Evolutionary conservation across 92 coral and sea anemone genomes (phyloP), one percentile per base, ranked within the genome.

Genomic region (Anthopleura xanthogrammica): DNA sequence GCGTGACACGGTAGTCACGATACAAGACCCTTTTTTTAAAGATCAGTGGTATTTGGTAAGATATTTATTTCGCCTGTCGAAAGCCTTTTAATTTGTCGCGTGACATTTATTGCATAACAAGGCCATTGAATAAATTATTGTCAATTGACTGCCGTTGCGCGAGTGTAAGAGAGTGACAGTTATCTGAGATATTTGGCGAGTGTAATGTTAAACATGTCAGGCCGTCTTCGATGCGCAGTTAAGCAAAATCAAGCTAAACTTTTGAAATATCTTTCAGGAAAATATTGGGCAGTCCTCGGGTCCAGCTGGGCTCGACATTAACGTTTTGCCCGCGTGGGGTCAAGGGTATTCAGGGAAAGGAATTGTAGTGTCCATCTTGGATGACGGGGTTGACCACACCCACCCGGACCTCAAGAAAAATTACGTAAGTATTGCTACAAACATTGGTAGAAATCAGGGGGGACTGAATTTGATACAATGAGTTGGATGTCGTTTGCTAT

Each of bases 1-100:
- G 81, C 95, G 86, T 65, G 98, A 93, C 82, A 85, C 62, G 77
- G 95, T 89, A 19, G 90, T 93, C 79, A 90, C 89, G 8, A 85
- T 93, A 85, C 90, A 84, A 76, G 98, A 93, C 89, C 98, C 98
- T 20, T 82, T 62, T 88, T 93, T 40, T 87, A 91, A 89, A 75
- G 93, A 93, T 65, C 98, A 93, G 75, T 93, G 98, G 98, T 93
- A 93, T 79, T 68, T 93, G 88, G 98, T 91, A 73, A 87, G 95
- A 13, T 57, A 29, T 29, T 29, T 29, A 29, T 29, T 29, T 29
- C 1, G 36, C 36, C 36, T 29, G 1, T 29, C 36, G 0, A 29
- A 29, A 29, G 36, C 50, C 10, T 40, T 23, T 17, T 62, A 8
- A 42, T 72, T 5, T 56, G 5, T 77, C 16, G 56, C 36, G 36